phyloP scores from a whole-genome alignment of 2,888 invertebrate species.

The Watsonalla cultraria region DNA sequence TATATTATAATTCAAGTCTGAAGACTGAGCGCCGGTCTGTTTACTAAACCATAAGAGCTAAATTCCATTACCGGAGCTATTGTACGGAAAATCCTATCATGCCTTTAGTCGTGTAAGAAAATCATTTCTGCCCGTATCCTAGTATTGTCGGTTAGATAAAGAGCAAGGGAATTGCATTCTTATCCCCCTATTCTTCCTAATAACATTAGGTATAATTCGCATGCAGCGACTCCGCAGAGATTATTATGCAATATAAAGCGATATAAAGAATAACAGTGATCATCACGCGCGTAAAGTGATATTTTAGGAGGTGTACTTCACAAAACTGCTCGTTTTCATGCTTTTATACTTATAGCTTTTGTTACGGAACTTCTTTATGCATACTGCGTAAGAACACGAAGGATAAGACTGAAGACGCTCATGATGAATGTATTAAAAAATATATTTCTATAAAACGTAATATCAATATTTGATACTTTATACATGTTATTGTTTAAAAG shows the following conservation, averaged over 20 bases:
- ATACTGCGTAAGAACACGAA: conserved; percentile 12
- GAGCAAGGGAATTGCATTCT: conserved; percentile 21
- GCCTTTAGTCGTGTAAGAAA: neutral
- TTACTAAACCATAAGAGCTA: neutral
- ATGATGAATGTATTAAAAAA: neutral
- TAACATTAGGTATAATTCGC: conserved; percentile 39
- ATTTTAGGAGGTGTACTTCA: conserved; percentile 43
- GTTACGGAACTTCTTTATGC: conserved; percentile 16
- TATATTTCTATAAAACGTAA: no score
- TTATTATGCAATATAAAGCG: conserved; percentile 24
- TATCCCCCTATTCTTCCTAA: conserved; percentile 16
- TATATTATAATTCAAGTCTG: neutral
- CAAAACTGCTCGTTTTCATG: conserved; percentile 43
- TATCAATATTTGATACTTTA: no score
- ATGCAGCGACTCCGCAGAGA: conserved; percentile 36
- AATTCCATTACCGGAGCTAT: neutral
- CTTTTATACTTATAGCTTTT: conserved; percentile 30
- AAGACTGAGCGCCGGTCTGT: neutral
- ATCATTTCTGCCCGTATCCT: neutral
- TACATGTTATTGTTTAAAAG: no score
- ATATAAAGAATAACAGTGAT: conserved; percentile 51
- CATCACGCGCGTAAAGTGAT: conserved; percentile 46
- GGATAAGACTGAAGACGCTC: conserved; percentile 12
- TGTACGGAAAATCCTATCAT: neutral
- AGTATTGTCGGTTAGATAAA: conserved; percentile 8